Evolutionary conservation across 2,113 vertebrate genomes (phyloP), one percentile per base, ranked within the genome.

Genomic region (Columba livia): DNA sequence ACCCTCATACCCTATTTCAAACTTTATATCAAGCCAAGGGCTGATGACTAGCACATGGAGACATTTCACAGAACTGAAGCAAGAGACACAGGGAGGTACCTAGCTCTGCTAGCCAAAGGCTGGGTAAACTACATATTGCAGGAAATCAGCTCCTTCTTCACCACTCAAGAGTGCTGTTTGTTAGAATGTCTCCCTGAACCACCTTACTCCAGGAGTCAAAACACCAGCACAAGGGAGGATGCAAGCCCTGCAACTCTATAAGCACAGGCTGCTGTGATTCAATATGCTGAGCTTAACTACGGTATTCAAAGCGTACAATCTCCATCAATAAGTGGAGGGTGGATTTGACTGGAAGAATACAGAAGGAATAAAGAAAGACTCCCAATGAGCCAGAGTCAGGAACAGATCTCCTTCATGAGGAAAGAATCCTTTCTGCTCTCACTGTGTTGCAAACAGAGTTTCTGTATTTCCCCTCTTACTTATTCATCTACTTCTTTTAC

Each of bases 291-390:
- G 32, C 57, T 64, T 70, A 34, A 36, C 7, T n/a, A 36, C 17
- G 26, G 38, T 89, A n/a, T 32, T 78, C 32, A 67, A 75, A 81
- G 29, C 29, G 66, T 57, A 81, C 10, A 7, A 2, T 29, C 25
- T 89, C 23, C 21, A 67, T 0, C 1, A 50, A 48, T 36, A 90
- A 62, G 5, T 2, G 4, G 5, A 0, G 5, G 25, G 29, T 16
- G 21, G 36, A 58, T 92, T 79, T 90, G 47, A 58, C 47, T 50
- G 36, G 24, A 90, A 83, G 13, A 40, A 80, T 31, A 50, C 1
- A 36, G 11, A 34, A 16, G 5, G 21, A 71, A 36, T 57, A 64
- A 86, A 15, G 36, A 84, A 56, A 69, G 21, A 50, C 6, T 73
- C 11, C 3, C 6, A 72, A 9, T 36, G 10, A 38, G 10, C 25